Conservation (phyloP, 2,113 vertebrate genomes). For the Callipepla californica region DNA sequence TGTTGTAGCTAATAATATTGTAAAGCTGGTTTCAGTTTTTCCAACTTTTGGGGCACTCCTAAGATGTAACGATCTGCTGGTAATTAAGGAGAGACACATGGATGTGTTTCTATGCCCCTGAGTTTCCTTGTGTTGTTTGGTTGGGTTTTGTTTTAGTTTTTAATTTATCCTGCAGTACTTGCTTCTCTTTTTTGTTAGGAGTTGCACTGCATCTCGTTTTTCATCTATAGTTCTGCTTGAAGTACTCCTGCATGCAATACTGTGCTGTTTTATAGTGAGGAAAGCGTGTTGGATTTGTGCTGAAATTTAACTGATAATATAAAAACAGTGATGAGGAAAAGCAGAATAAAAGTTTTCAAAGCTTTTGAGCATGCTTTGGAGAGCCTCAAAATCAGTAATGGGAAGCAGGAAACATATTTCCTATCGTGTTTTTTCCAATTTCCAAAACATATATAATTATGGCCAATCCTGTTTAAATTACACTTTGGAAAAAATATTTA, state of each 20-base stretch:
- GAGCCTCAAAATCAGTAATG: not conserved
- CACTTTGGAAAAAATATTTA: constrained; percentile 26
- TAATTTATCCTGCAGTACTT: not conserved
- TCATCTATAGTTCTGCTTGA: not conserved
- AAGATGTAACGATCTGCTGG: not conserved
- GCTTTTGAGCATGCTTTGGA: not conserved
- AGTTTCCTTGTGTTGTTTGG: not conserved
- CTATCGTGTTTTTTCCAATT: not conserved
- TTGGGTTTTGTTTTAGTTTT: too few relatives aligned
- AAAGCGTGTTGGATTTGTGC: not conserved
- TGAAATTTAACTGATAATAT: not conserved
- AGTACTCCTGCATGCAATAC: not conserved
- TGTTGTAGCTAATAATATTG: not conserved
- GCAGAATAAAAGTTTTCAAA: not conserved
- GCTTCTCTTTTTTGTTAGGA: not conserved
- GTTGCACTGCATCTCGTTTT: not conserved
- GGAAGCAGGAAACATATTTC: constrained; percentile 43
- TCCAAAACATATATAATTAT: constrained; percentile 48
- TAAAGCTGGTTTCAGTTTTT: not conserved
- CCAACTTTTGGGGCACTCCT: not conserved
- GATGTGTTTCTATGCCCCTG: not conserved
- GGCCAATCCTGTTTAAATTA: constrained; percentile 36
- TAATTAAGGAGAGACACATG: not conserved
- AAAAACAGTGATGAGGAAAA: not conserved
- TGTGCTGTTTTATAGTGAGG: rapidly evolving